Conservation (phyloP, 2,797 vertebrate genomes). For the Halcyon leucocephala region DNA sequence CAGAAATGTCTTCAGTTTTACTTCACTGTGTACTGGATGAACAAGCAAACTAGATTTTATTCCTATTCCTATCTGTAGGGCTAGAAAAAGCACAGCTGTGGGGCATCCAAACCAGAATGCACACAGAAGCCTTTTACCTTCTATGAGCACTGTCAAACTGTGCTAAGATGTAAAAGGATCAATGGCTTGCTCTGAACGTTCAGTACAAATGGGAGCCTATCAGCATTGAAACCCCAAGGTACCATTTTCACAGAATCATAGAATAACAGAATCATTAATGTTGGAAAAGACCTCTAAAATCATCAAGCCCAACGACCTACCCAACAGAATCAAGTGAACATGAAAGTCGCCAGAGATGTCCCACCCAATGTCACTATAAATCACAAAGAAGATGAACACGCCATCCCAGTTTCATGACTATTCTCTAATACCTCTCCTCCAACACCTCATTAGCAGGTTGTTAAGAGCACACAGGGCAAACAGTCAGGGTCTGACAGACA, state of each 20-base stretch:
- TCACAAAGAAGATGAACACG: neutral
- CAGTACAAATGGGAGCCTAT: neutral
- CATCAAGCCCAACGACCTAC: too few species aligned
- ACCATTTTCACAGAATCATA: neutral
- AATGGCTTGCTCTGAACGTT: neutral
- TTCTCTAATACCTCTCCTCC: neutral
- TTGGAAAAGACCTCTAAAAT: too few species aligned
- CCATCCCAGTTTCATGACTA: neutral
- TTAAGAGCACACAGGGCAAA: neutral
- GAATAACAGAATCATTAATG: too few species aligned
- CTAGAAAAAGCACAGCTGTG: neutral
- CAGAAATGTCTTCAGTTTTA: neutral
- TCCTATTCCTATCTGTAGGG: neutral
- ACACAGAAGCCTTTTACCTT: neutral
- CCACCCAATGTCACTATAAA: neutral
- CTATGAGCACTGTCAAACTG: neutral
- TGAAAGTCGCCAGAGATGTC: neutral
- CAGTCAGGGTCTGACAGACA: neutral
- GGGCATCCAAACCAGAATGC: neutral
- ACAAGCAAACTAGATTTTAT: neutral
- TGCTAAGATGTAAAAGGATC: neutral
- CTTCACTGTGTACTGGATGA: neutral
- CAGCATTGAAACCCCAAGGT: neutral
- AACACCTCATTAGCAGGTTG: neutral
- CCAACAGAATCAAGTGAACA: neutral